Evolutionary conservation across 2,888 invertebrate genomes (phyloP).

Genomic region (Seladonia tumulorum): DNA sequence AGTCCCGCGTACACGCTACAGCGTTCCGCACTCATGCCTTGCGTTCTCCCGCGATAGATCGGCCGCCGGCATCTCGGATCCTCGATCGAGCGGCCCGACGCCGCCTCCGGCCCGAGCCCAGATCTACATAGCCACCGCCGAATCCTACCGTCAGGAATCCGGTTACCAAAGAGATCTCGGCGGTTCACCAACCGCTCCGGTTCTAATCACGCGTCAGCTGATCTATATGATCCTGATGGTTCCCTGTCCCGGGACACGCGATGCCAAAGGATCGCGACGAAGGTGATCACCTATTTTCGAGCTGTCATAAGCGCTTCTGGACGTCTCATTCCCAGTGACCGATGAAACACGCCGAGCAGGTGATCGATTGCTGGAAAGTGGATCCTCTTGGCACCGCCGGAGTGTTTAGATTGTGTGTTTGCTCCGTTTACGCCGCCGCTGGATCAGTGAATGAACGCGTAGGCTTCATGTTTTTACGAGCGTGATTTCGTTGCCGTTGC

Average conservation of each 20-base stretch:
- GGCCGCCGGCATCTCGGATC: conserved; percentile 46
- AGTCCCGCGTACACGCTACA: conserved; percentile 81
- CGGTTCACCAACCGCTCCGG: background rate
- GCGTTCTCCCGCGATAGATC: conserved; percentile 72
- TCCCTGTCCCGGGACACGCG: background rate
- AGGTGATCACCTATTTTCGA: background rate
- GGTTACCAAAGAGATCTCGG: conserved; percentile 16
- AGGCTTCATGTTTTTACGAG: background rate
- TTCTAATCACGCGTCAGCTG: background rate
- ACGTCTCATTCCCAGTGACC: background rate
- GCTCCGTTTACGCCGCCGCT: background rate
- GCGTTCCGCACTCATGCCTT: conserved; percentile 75
- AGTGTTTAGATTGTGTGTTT: background rate
- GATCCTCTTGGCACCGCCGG: background rate
- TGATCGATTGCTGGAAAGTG: conserved; percentile 1
- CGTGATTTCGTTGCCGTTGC: background rate
- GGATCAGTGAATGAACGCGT: background rate
- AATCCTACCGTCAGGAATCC: conserved; percentile 9
- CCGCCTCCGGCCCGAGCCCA: conserved; percentile 25
- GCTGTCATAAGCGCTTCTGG: background rate
- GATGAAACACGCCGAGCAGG: background rate
- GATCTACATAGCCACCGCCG: background rate
- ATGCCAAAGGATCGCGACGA: background rate
- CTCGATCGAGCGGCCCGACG: conserved; percentile 36
- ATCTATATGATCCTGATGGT: no score